Percentiles rank a stretch among this genome's conserved stretches.
phyloP scores from a whole-genome alignment of 2,888 invertebrate species.

The Thera obeliscata region DNA sequence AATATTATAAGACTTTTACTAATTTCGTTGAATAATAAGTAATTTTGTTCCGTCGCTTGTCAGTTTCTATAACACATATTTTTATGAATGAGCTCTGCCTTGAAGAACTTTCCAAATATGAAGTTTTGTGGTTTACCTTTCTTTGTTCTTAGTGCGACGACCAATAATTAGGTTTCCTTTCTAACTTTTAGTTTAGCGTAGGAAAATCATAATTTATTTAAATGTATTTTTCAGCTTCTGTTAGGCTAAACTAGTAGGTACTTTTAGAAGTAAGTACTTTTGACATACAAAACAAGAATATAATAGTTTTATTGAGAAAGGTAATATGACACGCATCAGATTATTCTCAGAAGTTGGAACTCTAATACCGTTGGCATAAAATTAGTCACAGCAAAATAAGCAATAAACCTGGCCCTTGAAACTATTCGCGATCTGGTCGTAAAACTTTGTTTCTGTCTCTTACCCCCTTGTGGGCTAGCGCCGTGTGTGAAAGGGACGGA shows the following conservation, averaged over 20 bases:
- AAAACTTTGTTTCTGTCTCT: slow-evolving; percentile 61
- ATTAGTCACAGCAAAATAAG: slow-evolving; percentile 80
- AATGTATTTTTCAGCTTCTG: background rate
- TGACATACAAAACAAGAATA: background rate
- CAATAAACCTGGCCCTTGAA: slow-evolving; percentile 72
- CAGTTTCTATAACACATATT: too few species aligned
- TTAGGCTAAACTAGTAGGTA: background rate
- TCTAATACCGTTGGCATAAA: slow-evolving; percentile 66
- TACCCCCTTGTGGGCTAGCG: slow-evolving; percentile 42
- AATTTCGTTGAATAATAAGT: too few species aligned
- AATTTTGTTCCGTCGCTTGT: too few species aligned
- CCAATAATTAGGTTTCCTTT: too few species aligned
- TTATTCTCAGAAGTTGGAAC: slow-evolving; percentile 56
- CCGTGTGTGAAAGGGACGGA: slow-evolving; percentile 53
- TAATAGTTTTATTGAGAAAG: slow-evolving; percentile 33
- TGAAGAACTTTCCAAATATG: too few species aligned
- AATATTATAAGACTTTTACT: too few species aligned
- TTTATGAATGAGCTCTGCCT: too few species aligned
- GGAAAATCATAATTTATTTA: too few species aligned
- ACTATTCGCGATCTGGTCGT: slow-evolving; percentile 73
- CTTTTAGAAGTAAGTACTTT: background rate
- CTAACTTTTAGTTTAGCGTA: too few species aligned
- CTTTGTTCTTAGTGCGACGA: too few species aligned
- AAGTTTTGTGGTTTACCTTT: too few species aligned
- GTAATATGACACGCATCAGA: slow-evolving; percentile 46